Evolutionary conservation across 2,797 vertebrate species (phyloP).

Genomic region (Hydrophis major): DNA sequence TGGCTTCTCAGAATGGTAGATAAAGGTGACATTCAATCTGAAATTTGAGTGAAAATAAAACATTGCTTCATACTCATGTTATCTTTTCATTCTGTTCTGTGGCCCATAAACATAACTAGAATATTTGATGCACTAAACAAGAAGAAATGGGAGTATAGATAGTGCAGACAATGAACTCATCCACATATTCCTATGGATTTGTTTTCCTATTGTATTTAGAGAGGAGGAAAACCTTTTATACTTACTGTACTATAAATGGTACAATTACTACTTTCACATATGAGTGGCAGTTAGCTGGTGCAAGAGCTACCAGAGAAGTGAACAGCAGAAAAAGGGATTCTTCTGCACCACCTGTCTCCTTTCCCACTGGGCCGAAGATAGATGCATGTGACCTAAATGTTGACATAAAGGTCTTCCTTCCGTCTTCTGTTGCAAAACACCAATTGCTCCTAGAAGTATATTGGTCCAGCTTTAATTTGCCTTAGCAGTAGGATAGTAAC

Average conservation of each 20-base stretch:
- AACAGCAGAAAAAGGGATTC: neutral
- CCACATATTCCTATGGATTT: neutral
- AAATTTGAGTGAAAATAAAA: conserved; percentile 20
- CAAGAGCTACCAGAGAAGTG: neutral
- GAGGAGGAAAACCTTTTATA: neutral
- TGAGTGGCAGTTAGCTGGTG: neutral
- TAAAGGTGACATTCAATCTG: neutral
- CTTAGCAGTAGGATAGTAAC: neutral
- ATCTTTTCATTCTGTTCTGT: conserved; percentile 14
- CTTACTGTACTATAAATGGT: neutral
- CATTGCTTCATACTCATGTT: fast-evolving
- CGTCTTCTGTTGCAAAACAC: neutral
- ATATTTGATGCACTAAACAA: neutral
- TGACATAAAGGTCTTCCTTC: neutral
- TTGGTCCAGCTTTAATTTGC: neutral
- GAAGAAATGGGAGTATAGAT: neutral
- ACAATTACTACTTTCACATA: neutral
- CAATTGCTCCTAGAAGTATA: neutral
- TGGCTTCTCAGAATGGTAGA: conserved; percentile 36
- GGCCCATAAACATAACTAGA: neutral
- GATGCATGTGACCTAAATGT: neutral
- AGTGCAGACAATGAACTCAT: neutral
- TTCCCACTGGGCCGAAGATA: neutral
- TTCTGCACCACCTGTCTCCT: neutral
- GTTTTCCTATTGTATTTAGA: neutral